Conservation (phyloP, 2,797 vertebrate species). For the Oophaga sylvatica region DNA sequence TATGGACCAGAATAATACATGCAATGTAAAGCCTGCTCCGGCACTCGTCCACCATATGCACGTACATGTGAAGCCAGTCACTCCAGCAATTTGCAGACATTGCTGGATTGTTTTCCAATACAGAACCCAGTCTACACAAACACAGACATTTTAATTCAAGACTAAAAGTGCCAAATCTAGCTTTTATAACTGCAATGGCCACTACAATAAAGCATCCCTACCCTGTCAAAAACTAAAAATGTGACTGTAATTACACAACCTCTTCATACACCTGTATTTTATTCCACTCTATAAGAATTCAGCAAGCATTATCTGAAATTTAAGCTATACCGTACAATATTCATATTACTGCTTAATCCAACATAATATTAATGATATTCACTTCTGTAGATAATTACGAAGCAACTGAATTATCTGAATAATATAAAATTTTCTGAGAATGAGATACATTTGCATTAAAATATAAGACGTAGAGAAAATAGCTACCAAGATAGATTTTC, state of each 20-base stretch:
- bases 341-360: slow-evolving; percentile 42
- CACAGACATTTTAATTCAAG: not conserved
- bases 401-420: slow-evolving; percentile 35
- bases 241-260: not conserved
- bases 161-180: not conserved
- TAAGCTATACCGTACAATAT: slow-evolving; percentile 38
- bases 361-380: slow-evolving; percentile 46
- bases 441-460: slow-evolving; percentile 32
- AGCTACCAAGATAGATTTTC: not conserved
- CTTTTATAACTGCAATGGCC: not conserved
- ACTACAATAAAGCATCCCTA: not conserved
- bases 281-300: not conserved
- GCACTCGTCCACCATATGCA: too few relatives aligned
- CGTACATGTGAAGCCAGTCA: too few relatives aligned
- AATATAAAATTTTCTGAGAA: slow-evolving; percentile 29
- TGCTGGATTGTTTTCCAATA: too few relatives aligned
- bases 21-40: too few relatives aligned
- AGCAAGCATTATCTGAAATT: slow-evolving; percentile 20
- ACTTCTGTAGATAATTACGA: slow-evolving; percentile 39
- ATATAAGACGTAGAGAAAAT: slow-evolving; percentile 21
- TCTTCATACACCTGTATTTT: not conserved
- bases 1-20: too few relatives aligned
- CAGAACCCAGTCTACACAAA: not conserved
- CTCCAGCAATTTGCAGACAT: too few relatives aligned
- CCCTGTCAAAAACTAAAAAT: not conserved